phyloP scores from a whole-genome alignment of 2,797 vertebrate genomes.

The Alauda arvensis region DNA sequence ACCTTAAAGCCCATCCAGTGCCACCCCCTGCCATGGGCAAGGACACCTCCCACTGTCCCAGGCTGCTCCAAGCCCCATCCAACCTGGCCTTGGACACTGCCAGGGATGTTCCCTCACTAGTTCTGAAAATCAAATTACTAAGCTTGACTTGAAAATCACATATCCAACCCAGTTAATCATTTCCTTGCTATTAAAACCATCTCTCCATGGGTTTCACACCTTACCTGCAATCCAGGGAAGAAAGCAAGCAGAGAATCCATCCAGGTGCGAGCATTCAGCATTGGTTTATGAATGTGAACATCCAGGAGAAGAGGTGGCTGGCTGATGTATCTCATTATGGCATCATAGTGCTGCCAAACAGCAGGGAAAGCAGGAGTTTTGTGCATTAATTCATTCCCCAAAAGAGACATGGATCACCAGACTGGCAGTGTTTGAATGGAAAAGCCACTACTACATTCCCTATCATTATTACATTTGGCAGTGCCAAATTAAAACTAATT shows the following conservation, averaged over 20 bases:
- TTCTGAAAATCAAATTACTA: not conserved
- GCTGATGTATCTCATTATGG: conserved; percentile 98
- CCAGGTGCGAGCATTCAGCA: conserved; percentile 95
- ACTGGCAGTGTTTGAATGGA: not conserved
- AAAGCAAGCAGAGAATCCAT: conserved; percentile 98
- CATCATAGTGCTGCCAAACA: conserved; percentile 89
- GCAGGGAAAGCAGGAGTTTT: not conserved
- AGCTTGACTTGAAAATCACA: not conserved
- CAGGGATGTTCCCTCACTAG: not conserved
- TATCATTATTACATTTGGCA: not conserved
- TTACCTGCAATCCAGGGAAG: conserved; percentile 95
- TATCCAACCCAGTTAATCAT: not conserved
- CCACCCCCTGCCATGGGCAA: not conserved
- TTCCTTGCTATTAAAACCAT: not conserved
- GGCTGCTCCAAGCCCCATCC: accelerated
- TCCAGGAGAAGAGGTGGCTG: conserved; percentile 95
- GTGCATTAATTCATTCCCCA: not conserved
- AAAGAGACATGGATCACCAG: not conserved
- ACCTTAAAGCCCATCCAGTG: not conserved
- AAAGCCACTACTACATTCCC: not conserved
- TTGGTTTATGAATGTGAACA: conserved; percentile 96
- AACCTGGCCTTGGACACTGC: not conserved
- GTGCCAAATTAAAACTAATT: too few species aligned
- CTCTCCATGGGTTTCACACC: not conserved
- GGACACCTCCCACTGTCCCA: not conserved